A percentile compares a stretch with the other conserved stretches of the same genome.
These are phyloP conservation scores for Drosophila fungiperda DNA, from an alignment of 2,888 invertebrate species.

Conservation along the genomic window DNA sequence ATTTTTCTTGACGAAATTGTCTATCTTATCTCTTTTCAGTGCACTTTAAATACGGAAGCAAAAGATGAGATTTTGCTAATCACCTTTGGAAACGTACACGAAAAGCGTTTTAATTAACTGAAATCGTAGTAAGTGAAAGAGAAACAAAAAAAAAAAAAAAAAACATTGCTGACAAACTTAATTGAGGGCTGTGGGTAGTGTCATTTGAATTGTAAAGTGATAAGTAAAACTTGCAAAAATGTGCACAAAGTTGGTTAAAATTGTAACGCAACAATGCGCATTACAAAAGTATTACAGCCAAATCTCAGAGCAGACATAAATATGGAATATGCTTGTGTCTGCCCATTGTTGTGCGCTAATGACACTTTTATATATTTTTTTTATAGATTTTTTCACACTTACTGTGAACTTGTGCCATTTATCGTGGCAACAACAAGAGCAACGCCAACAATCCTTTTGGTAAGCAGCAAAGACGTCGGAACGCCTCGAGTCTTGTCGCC, in stretches of 20 bases:
- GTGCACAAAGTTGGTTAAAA: conserved; percentile 25
- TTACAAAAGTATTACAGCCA: conserved; percentile 48
- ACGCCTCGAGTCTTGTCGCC: conserved; percentile 25
- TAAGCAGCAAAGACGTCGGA: conserved; percentile 35
- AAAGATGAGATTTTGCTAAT: neutral
- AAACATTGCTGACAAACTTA: conserved; percentile 6
- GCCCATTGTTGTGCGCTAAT: conserved; percentile 68
- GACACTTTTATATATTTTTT: conserved; percentile 81
- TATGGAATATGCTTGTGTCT: conserved; percentile 13
- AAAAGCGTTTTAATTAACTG: conserved; percentile 51
- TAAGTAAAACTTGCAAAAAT: conserved; percentile 17
- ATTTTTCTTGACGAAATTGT: neutral
- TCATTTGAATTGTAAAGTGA: neutral
- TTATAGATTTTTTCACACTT: conserved; percentile 81
- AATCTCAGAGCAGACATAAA: neutral
- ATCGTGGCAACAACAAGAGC: conserved; percentile 47
- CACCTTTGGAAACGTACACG: conserved; percentile 28
- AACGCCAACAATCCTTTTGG: conserved; percentile 74
- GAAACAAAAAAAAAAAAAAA: neutral
- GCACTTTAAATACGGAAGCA: neutral
- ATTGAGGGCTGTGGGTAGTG: conserved; percentile 3
- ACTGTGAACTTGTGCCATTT: conserved; percentile 76
- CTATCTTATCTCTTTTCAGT: neutral
- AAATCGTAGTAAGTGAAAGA: conserved; percentile 23
- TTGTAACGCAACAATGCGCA: conserved; percentile 45